Base-by-base conservation (phyloP, 2,113 vertebrate genomes). In the Progne subis region DNA sequence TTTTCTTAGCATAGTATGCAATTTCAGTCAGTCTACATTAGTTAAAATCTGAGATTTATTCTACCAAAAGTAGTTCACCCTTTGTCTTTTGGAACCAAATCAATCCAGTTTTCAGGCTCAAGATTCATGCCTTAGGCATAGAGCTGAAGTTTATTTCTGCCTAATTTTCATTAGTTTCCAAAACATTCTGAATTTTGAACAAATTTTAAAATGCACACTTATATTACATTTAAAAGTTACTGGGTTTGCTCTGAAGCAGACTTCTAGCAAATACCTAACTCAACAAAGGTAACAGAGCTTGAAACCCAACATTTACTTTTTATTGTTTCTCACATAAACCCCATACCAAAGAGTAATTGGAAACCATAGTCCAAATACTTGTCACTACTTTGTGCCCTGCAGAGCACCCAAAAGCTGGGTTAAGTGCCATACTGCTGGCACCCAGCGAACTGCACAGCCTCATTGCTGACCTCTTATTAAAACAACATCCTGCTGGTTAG, bases 391-490 rank as follows among this genome's bases (percentile, higher is more conserved):
- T 64, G 34, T 20, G 52, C 34, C 29, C 39, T n/a, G 28, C 31
- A 76, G 39, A 86, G 32, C 50, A 47, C 47, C 14, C 1, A 1
- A 43, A 71, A 80, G 23, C 14, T 3, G 1, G 1, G 1, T 17
- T 41, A 37, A 64, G 23, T n/a, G 49, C 15, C 6, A 8, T 16
- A 16, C 18, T 67, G 41, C 69, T 79, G 43, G 43, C 39, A 55
- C 16, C 5, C 11, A 3, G 28, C 2, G 25, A 56, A 18, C 34
- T 31, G 12, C 4, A 2, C 3, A 49, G 67, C 32, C 39, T 21
- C 14, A 20, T 1, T 1, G 1, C 19, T 53, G 71, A 63, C 32
- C 28, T 50, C 37, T 23, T 11, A 31, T 11, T 50, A 67, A 82
- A 88, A 19, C 13, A 75, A 59, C 5, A 59, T 5, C 20, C 44